A percentile compares a stretch with the other conserved stretches of the same genome.
phyloP scores from a whole-genome alignment of 1,140 invertebrate genomes.

The Meloidogyne floridensis region DNA sequence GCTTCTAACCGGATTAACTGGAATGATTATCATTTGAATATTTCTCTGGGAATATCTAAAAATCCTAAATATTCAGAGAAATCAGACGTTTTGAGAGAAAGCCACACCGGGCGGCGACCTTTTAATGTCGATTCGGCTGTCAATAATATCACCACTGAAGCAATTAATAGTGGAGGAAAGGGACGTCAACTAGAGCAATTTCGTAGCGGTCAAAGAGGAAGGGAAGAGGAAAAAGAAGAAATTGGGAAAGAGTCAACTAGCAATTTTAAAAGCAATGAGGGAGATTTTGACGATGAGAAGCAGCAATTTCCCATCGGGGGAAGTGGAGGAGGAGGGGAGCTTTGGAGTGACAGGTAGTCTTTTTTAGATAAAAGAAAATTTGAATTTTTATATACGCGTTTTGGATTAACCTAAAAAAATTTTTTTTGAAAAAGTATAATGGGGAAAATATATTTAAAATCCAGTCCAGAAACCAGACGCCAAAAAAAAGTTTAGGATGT shows the following conservation, averaged over 20 bases:
- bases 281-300: neutral
- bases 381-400: neutral
- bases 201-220: neutral
- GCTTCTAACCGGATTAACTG: neutral
- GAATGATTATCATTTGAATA: neutral
- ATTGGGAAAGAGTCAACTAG: neutral
- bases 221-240: neutral
- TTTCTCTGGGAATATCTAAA: too few relatives aligned
- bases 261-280: conserved; percentile 3
- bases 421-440: neutral
- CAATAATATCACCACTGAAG: neutral
- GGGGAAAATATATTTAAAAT: too few relatives aligned
- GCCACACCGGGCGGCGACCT: neutral
- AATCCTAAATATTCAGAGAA: neutral
- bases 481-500: too few relatives aligned
- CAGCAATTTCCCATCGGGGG: neutral
- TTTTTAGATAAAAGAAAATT: neutral
- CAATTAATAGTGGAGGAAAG: neutral
- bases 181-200: neutral
- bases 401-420: conserved; percentile 3
- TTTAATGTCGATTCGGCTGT: neutral
- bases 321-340: neutral
- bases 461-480: too few relatives aligned
- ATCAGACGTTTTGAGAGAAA: neutral
- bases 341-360: neutral